Conservation (phyloP, 2,113 vertebrate species). For the Prinia subflava region DNA sequence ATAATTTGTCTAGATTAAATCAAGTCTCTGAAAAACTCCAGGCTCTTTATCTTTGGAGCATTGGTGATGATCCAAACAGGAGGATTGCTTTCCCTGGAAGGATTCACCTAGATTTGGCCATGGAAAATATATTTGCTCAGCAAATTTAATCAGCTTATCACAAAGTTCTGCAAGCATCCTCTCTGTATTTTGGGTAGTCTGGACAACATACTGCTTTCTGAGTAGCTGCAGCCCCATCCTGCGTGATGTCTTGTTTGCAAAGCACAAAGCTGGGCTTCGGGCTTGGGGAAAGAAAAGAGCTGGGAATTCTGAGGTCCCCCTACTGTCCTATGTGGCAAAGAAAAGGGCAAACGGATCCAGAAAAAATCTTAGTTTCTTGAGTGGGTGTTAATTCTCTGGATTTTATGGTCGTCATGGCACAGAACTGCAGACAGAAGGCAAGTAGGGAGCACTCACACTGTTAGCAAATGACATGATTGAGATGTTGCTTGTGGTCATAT, state of each 20-base stretch:
- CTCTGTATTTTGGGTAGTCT: slow-evolving; percentile 16
- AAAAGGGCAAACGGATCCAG: not conserved
- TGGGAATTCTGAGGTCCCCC: not conserved
- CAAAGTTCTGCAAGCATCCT: not conserved
- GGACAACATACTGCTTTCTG: not conserved
- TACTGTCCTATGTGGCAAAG: not conserved
- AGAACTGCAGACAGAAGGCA: not conserved
- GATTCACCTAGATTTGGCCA: slow-evolving; percentile 28
- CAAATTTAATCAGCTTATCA: slow-evolving; percentile 39
- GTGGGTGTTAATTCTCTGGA: not conserved
- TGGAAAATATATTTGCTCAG: slow-evolving; percentile 35
- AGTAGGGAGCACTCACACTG: not conserved
- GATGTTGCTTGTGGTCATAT: slow-evolving; percentile 35
- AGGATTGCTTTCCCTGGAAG: slow-evolving; percentile 30
- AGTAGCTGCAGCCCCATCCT: not conserved
- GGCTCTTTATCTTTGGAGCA: not conserved
- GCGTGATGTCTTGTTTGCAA: not conserved
- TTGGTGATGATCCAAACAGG: slow-evolving; percentile 21
- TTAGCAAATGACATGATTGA: not conserved
- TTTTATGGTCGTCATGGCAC: not conserved
- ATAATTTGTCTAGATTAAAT: slow-evolving; percentile 36
- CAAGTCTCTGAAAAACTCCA: slow-evolving; percentile 41
- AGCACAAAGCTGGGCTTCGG: not conserved
- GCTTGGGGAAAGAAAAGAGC: not conserved
- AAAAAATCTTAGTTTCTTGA: not conserved